phyloP scores from a whole-genome alignment of 2,113 vertebrate genomes.

The Bungarus multicinctus region DNA sequence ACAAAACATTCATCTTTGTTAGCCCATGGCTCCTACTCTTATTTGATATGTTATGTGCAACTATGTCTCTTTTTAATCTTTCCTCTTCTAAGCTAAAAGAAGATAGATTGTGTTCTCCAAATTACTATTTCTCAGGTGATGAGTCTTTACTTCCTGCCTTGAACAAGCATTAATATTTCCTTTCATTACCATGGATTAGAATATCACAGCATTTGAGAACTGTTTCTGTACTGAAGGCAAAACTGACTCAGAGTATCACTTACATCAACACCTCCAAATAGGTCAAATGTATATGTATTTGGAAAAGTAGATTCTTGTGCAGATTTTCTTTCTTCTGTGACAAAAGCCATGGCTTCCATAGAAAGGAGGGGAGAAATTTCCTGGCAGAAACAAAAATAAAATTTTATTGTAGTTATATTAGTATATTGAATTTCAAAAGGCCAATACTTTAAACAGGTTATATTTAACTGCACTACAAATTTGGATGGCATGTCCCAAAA shows the following conservation, averaged over 20 bases:
- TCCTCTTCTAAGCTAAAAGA: not conserved
- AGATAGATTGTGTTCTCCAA: not conserved
- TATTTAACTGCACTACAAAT: not conserved
- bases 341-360: conserved; percentile 97
- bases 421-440: not conserved
- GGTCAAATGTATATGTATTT: conserved; percentile 95
- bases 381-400: conserved; percentile 60
- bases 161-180: not conserved
- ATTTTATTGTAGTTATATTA: not conserved
- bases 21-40: not conserved
- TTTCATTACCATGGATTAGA: not conserved
- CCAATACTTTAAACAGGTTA: not conserved
- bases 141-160: not conserved
- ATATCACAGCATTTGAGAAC: too few species aligned
- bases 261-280: conserved; percentile 98
- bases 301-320: conserved; percentile 92
- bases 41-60: not conserved
- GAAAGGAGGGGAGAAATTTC: conserved; percentile 94
- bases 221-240: not conserved
- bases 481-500: not conserved
- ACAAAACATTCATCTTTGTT: not conserved
- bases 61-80: not conserved
- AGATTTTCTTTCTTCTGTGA: conserved; percentile 93
- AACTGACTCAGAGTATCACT: conserved; percentile 65
- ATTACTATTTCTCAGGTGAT: not conserved